Conservation (phyloP, 2,888 invertebrate species). For the Brachypterus glaber region DNA sequence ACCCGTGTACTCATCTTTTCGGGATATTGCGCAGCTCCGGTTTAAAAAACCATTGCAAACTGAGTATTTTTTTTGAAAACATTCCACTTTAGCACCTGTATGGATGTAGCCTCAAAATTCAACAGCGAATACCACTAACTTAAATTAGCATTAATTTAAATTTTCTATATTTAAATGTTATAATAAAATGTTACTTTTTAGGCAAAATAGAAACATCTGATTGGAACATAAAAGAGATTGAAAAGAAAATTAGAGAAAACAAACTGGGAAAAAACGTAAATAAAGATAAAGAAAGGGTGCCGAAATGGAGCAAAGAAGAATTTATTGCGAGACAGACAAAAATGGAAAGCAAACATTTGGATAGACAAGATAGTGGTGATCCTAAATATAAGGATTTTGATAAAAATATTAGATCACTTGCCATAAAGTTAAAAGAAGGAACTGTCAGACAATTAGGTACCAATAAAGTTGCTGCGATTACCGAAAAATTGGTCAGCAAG, state of each 20-base stretch:
- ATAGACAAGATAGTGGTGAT: conserved; percentile 48
- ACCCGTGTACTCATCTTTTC: no score
- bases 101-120: no score
- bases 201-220: conserved; percentile 73
- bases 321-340: conserved; percentile 59
- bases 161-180: no score
- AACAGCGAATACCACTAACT: no score
- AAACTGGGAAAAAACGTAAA: conserved; percentile 55
- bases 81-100: no score
- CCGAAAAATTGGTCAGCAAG: conserved; percentile 60
- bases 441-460: conserved; percentile 55
- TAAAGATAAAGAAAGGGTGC: conserved; percentile 60
- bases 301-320: conserved; percentile 86
- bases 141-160: no score
- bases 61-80: no score
- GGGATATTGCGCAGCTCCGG: no score
- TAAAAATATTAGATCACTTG: conserved; percentile 58
- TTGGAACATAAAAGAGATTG: conserved; percentile 86
- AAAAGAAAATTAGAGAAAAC: conserved; percentile 77
- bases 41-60: no score
- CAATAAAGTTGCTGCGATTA: conserved; percentile 79
- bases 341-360: conserved; percentile 56
- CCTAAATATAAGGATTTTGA: conserved; percentile 65
- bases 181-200: no score
- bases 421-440: conserved; percentile 70